Evolutionary conservation across 2,113 vertebrate genomes (phyloP).

Genomic region (Phrynocephalus versicolor): DNA sequence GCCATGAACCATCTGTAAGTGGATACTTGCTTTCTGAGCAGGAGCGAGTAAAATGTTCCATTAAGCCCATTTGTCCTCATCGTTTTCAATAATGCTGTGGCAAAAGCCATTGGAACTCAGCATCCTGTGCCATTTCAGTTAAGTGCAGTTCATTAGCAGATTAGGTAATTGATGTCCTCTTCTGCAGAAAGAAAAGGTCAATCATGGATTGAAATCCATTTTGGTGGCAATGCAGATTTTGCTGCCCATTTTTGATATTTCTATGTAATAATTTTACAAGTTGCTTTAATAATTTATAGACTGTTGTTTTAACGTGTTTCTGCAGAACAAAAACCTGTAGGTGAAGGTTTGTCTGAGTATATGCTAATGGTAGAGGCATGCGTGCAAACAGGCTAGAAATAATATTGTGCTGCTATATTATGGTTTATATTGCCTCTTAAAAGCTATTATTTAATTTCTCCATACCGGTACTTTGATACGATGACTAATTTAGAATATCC

Average conservation of each 20-base stretch:
- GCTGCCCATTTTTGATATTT: background rate
- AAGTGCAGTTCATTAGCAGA: constrained; percentile 7
- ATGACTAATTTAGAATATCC: background rate
- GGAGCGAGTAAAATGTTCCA: background rate
- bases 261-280: constrained; percentile 6
- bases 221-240: constrained; percentile 5
- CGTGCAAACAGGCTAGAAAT: background rate
- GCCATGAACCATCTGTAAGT: background rate
- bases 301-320: background rate
- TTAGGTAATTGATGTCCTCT: background rate
- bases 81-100: background rate
- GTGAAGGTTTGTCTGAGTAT: background rate
- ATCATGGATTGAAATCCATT: background rate
- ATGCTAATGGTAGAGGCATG: background rate
- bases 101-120: constrained; percentile 29
- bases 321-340: background rate
- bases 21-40: background rate
- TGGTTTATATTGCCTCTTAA: background rate
- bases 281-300: constrained; percentile 16
- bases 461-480: background rate
- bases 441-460: background rate
- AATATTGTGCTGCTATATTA: background rate
- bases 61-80: constrained; percentile 4
- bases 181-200: background rate
- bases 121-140: constrained; percentile 14